Conservation (phyloP, 92 coral and sea anemone species). For the Scolanthus callimorphus region DNA sequence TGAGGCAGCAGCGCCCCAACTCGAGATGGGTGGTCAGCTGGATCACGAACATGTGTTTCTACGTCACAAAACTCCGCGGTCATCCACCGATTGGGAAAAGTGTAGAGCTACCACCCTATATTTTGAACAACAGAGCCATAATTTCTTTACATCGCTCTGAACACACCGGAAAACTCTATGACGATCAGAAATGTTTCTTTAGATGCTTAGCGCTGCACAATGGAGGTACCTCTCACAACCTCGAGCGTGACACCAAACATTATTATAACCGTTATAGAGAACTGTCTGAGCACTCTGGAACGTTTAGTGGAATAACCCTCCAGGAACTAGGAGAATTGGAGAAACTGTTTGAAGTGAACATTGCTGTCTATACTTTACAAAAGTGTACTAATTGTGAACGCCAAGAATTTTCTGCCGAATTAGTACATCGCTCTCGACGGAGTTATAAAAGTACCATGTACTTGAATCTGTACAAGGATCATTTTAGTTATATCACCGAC, state of each 20-base stretch:
- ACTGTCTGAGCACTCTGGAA: too few species aligned
- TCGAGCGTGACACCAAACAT: too few species aligned
- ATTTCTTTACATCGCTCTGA: too few species aligned
- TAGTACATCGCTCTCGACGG: conserved; percentile 25
- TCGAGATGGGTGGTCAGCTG: conserved; percentile 22
- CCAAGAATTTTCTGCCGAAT: not conserved
- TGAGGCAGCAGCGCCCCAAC: conserved; percentile 23
- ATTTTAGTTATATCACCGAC: conserved; percentile 25
- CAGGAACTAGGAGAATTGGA: conserved; percentile 7
- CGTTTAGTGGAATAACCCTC: too few species aligned
- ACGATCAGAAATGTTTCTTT: too few species aligned
- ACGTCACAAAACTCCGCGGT: conserved; percentile 3
- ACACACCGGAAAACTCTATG: too few species aligned
- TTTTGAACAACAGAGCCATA: not conserved
- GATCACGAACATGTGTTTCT: conserved; percentile 23
- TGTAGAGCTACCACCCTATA: not conserved
- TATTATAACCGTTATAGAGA: too few species aligned
- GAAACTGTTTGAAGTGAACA: conserved; percentile 8
- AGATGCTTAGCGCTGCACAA: too few species aligned
- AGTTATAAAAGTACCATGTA: conserved; percentile 12
- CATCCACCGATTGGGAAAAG: not conserved
- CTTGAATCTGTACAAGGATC: conserved; percentile 28
- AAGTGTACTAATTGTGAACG: not conserved
- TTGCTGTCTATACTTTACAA: conserved; percentile 5
- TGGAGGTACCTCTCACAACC: too few species aligned